These are phyloP conservation scores for Leptoclinus maculatus DNA, from an alignment of 2,797 vertebrate species.

Conservation along the genomic window DNA sequence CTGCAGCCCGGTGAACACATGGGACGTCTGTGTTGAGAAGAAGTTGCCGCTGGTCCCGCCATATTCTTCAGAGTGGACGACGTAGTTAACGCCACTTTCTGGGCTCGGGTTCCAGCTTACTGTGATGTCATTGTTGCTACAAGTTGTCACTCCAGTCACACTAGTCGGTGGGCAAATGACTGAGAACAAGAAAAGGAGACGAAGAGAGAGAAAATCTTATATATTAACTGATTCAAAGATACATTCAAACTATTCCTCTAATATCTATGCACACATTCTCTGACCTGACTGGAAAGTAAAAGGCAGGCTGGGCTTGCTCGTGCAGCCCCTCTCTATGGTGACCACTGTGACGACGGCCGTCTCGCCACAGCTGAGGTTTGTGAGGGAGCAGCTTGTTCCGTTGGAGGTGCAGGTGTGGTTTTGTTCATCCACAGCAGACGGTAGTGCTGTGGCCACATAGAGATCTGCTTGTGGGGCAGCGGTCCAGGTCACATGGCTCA, in stretches of 20 bases:
- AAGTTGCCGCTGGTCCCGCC: constrained; percentile 37
- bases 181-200: constrained; percentile 40
- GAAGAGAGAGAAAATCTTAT: neutral
- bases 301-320: constrained; percentile 73
- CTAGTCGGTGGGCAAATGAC: constrained; percentile 81
- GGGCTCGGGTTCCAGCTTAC: constrained; percentile 77
- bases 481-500: constrained; percentile 78
- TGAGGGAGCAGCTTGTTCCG: constrained; percentile 73
- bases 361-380: constrained; percentile 77
- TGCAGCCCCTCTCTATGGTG: constrained; percentile 79
- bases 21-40: constrained; percentile 51
- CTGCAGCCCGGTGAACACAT: constrained; percentile 55
- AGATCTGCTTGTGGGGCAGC: constrained; percentile 59
- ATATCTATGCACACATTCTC: neutral
- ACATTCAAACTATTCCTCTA: neutral
- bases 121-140: constrained; percentile 74
- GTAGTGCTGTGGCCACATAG: constrained; percentile 63
- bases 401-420: constrained; percentile 71
- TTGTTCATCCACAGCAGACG: constrained; percentile 1
- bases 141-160: constrained; percentile 65
- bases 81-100: constrained; percentile 61
- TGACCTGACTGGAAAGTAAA: constrained; percentile 78
- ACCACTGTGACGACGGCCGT: constrained; percentile 66
- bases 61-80: constrained; percentile 51
- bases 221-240: neutral